Evolutionary conservation across 2,888 invertebrate genomes (phyloP).

Genomic region (Ectemnius lituratus): DNA sequence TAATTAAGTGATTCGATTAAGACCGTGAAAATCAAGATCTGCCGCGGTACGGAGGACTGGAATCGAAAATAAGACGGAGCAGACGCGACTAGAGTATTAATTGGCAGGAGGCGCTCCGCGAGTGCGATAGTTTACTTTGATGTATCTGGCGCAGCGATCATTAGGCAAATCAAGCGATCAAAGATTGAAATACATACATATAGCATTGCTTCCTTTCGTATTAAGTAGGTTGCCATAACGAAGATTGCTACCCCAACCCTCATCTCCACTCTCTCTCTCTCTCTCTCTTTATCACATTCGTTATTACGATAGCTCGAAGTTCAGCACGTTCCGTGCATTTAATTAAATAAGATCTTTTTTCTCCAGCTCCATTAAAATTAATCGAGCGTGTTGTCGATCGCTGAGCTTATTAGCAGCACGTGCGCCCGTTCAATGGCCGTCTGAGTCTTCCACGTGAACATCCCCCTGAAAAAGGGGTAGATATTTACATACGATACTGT

Average conservation of each 20-base stretch:
- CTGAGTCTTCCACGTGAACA: conserved; percentile 37
- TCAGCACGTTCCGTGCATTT: conserved; percentile 1
- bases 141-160: neutral
- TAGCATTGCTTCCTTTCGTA: neutral
- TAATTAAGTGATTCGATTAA: conserved; percentile 76
- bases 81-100: conserved; percentile 63
- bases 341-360: conserved; percentile 40
- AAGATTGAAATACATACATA: neutral
- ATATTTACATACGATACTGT: conserved; percentile 45
- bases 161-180: conserved; percentile 21
- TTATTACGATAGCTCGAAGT: conserved; percentile 1
- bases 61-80: conserved; percentile 67
- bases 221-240: conserved; percentile 3
- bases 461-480: conserved; percentile 39
- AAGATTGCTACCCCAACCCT: neutral
- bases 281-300: no score
- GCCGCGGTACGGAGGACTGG: conserved; percentile 55
- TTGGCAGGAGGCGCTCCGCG: conserved; percentile 35
- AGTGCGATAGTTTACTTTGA: neutral
- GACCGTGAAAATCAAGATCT: conserved; percentile 70
- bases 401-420: conserved; percentile 59
- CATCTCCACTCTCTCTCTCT: neutral
- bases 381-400: conserved; percentile 49
- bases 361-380: conserved; percentile 31
- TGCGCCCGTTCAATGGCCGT: conserved; percentile 26